These are phyloP conservation scores for Theropithecus gelada DNA, from an alignment of 2,113 vertebrate species.

Conservation along the genomic window DNA sequence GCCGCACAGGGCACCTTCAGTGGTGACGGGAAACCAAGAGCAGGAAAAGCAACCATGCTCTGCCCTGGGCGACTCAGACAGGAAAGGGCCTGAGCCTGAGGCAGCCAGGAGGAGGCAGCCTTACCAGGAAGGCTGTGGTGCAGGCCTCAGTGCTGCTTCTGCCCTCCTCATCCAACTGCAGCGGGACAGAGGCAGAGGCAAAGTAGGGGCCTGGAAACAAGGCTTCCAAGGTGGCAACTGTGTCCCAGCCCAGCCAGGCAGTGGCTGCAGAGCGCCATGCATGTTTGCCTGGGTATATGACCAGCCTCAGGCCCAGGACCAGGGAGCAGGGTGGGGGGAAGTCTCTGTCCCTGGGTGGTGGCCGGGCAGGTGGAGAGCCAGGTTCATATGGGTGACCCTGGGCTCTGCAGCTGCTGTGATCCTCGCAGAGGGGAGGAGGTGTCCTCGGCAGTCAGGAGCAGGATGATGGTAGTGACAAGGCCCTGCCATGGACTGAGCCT, in stretches of 20 bases:
- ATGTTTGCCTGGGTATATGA: accelerated
- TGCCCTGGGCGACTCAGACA: not conserved
- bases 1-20: not conserved
- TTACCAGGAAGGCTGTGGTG: no score
- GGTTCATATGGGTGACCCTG: not conserved
- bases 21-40: not conserved
- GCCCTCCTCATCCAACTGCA: no score
- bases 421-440: not conserved
- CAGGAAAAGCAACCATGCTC: not conserved
- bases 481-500: slow-evolving; percentile 28
- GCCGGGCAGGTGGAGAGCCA: not conserved
- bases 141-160: no score
- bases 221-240: not conserved
- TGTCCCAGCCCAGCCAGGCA: not conserved
- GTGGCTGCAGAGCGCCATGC: not conserved
- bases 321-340: not conserved
- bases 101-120: no score
- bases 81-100: no score
- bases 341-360: no score
- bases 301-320: accelerated
- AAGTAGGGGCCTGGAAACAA: not conserved
- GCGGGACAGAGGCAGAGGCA: no score
- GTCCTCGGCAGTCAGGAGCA: not conserved
- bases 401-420: not conserved
- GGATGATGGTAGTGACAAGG: not conserved